These are phyloP conservation scores for Polypedilum pembai DNA, from an alignment of 1,140 invertebrate genomes.

Conservation along the genomic window DNA sequence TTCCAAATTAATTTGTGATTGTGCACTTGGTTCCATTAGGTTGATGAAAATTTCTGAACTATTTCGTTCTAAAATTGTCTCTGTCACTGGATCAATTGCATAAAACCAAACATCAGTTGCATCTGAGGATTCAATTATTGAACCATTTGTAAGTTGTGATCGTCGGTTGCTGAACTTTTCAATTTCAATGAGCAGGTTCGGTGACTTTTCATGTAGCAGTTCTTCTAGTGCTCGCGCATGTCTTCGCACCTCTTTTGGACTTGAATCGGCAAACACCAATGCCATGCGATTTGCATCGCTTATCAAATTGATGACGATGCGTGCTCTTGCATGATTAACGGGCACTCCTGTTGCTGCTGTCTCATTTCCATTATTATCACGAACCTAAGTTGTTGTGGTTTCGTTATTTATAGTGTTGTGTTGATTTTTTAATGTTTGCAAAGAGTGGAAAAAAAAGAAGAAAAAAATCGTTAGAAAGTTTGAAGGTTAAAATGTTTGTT, in stretches of 20 bases:
- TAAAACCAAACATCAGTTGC: slow-evolving; percentile 84
- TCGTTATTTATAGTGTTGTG: slow-evolving; percentile 37
- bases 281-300: slow-evolving; percentile 64
- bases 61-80: slow-evolving; percentile 64
- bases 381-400: slow-evolving; percentile 28
- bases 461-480: too few relatives aligned
- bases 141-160: slow-evolving; percentile 61
- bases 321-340: slow-evolving; percentile 37
- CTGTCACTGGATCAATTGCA: slow-evolving; percentile 68
- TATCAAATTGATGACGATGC: slow-evolving; percentile 55
- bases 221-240: slow-evolving; percentile 56
- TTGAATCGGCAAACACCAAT: slow-evolving; percentile 63
- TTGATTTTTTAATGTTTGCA: slow-evolving; percentile 36
- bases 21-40: slow-evolving; percentile 50
- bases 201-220: slow-evolving; percentile 63
- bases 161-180: slow-evolving; percentile 66
- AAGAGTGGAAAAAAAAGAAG: too few relatives aligned
- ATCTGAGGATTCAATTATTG: slow-evolving; percentile 60
- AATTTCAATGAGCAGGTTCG: slow-evolving; percentile 63
- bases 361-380: slow-evolving; percentile 39
- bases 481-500: too few relatives aligned
- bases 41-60: slow-evolving; percentile 53
- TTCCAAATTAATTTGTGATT: slow-evolving; percentile 58
- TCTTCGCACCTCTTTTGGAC: slow-evolving; percentile 60
- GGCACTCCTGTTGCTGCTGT: slow-evolving; percentile 34